These are phyloP conservation scores for Mesopsocus fuscifrons DNA, from an alignment of 2,888 invertebrate genomes.

Conservation along the genomic window DNA sequence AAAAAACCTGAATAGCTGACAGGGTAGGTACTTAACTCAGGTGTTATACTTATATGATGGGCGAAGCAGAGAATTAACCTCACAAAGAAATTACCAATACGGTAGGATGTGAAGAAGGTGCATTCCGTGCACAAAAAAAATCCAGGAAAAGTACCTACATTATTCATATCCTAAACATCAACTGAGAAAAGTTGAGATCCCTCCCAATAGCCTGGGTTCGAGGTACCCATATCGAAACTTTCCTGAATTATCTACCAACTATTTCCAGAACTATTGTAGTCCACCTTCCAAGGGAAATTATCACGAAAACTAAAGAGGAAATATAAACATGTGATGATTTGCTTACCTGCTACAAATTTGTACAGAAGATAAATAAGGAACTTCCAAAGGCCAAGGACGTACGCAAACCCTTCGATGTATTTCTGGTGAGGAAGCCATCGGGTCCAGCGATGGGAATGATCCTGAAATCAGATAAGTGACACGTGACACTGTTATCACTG, in stretches of 20 bases:
- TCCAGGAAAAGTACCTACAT: too few relatives aligned
- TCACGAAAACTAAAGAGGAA: constrained; percentile 1
- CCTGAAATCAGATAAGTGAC: too few relatives aligned
- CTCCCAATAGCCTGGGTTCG: not conserved
- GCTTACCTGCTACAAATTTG: constrained; percentile 23
- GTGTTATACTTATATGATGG: too few relatives aligned
- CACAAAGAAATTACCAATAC: too few relatives aligned
- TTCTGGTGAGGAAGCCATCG: constrained; percentile 34
- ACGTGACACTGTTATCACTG: too few relatives aligned
- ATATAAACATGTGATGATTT: too few relatives aligned
- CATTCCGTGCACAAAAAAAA: too few relatives aligned
- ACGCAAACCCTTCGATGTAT: constrained; percentile 32
- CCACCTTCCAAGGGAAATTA: not conserved
- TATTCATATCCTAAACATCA: too few relatives aligned
- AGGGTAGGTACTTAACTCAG: too few relatives aligned
- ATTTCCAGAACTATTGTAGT: not conserved
- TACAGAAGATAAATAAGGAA: constrained; percentile 22
- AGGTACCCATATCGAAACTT: not conserved
- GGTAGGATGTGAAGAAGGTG: too few relatives aligned
- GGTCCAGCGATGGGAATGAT: constrained; percentile 29
- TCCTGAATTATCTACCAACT: not conserved
- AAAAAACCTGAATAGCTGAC: too few relatives aligned
- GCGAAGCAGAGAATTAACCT: too few relatives aligned
- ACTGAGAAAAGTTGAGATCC: not conserved
- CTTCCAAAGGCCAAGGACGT: constrained; percentile 24